Conservation (phyloP, 2,113 vertebrate species). For the Columba livia region DNA sequence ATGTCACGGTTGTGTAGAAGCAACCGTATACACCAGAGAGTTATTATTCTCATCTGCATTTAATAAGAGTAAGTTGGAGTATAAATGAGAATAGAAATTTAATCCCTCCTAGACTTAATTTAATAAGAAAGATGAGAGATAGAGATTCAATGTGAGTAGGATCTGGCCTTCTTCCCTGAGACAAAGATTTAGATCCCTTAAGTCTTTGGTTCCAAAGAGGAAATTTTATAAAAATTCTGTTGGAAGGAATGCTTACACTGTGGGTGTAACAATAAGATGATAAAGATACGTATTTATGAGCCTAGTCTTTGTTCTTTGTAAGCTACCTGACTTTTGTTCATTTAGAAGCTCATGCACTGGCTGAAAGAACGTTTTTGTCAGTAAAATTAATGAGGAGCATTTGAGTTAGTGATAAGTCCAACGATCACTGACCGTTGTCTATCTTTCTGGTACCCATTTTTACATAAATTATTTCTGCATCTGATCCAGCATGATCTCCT, state of each 20-base stretch:
- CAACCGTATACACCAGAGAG: neutral
- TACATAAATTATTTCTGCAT: neutral
- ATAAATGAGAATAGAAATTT: neutral
- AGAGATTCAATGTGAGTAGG: neutral
- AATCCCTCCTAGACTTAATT: slow-evolving; percentile 20
- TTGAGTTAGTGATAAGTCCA: neutral
- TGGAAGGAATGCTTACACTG: neutral
- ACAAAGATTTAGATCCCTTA: neutral
- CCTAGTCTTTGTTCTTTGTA: neutral
- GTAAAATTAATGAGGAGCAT: neutral
- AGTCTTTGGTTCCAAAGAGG: neutral
- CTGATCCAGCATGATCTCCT: neutral
- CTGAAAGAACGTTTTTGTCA: neutral
- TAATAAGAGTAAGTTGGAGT: neutral
- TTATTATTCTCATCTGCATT: neutral
- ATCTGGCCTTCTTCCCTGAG: neutral
- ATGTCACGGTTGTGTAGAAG: neutral
- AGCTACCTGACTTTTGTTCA: neutral
- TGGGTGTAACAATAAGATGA: neutral
- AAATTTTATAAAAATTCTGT: neutral
- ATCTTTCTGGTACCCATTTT: neutral
- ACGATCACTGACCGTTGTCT: neutral
- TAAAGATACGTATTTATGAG: neutral
- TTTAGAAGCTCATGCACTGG: neutral
- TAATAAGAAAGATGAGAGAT: slow-evolving; percentile 1